Conservation (phyloP, 2,797 vertebrate genomes). For the Clarias fuscus region DNA sequence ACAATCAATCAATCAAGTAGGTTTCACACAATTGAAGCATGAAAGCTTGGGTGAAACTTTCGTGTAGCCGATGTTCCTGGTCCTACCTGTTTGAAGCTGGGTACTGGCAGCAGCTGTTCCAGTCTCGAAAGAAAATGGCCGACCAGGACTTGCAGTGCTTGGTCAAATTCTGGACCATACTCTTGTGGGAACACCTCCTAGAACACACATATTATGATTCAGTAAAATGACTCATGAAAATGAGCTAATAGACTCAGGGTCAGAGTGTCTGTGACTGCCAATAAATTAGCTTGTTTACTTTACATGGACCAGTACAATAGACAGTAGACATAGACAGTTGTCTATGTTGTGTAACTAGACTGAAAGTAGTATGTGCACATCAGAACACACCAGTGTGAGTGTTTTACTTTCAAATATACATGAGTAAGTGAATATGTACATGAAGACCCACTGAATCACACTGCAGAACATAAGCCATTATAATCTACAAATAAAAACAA, state of each 20-base stretch:
- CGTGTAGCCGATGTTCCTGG: too few relatives aligned
- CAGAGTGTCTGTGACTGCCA: not conserved
- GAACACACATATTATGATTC: conserved; percentile 6
- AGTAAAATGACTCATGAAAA: not conserved
- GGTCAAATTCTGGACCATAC: conserved; percentile 57
- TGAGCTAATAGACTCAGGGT: too few relatives aligned
- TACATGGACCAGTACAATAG: not conserved
- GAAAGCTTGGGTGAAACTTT: not conserved
- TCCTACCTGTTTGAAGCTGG: conserved; percentile 56
- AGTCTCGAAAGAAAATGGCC: conserved; percentile 56
- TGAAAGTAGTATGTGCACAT: not conserved
- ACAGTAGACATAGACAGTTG: too few relatives aligned
- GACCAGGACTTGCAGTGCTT: conserved; percentile 56
- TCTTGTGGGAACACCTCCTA: conserved; percentile 56
- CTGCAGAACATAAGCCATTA: not conserved
- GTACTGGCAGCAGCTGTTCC: conserved; percentile 56
- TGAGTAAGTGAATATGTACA: not conserved
- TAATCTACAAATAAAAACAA: not conserved
- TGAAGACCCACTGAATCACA: not conserved
- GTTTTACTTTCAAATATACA: not conserved
- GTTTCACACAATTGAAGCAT: not conserved
- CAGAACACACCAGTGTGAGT: not conserved
- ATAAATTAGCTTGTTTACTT: not conserved
- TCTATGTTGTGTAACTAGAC: not conserved
- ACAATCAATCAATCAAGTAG: not conserved